Evolutionary conservation across 2,113 vertebrate genomes (phyloP).

Genomic region (Siphamia tubifer): DNA sequence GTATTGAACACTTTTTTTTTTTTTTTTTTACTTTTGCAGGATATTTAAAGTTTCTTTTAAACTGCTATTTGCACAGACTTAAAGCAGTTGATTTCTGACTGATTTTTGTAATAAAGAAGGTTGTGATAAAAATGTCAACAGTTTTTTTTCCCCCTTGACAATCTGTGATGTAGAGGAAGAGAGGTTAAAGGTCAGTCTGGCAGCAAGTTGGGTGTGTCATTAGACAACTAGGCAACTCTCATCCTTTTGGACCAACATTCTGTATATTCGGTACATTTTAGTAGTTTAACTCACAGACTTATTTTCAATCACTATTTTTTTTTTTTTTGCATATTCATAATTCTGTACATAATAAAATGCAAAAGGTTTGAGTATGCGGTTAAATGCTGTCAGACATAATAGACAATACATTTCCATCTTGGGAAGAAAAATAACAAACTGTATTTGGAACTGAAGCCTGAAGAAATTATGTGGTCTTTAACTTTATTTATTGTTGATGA

Average conservation of each 20-base stretch:
- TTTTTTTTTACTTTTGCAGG: too few relatives aligned
- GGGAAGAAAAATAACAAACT: constrained; percentile 16
- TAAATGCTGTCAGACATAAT: background rate
- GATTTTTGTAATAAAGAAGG: background rate
- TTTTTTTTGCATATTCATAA: background rate
- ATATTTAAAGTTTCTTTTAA: background rate
- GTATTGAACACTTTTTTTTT: too few relatives aligned
- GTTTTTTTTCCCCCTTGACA: constrained; percentile 22
- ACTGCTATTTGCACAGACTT: background rate
- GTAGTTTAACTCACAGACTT: background rate
- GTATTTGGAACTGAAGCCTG: constrained; percentile 36
- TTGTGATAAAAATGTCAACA: constrained; percentile 53
- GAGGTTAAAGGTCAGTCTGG: constrained; percentile 60
- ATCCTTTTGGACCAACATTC: background rate
- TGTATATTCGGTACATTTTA: background rate
- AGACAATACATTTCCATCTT: constrained; percentile 6
- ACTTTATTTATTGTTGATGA: constrained; percentile 65
- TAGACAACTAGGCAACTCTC: background rate
- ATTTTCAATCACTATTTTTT: background rate
- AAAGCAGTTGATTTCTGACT: background rate
- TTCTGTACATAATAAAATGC: background rate
- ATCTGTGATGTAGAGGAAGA: constrained; percentile 18
- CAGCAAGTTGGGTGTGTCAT: constrained; percentile 45
- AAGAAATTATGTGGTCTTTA: constrained; percentile 24
- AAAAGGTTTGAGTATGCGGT: background rate